phyloP scores from a whole-genome alignment of 1,140 invertebrate genomes.

The Drosophila tsacasi region DNA sequence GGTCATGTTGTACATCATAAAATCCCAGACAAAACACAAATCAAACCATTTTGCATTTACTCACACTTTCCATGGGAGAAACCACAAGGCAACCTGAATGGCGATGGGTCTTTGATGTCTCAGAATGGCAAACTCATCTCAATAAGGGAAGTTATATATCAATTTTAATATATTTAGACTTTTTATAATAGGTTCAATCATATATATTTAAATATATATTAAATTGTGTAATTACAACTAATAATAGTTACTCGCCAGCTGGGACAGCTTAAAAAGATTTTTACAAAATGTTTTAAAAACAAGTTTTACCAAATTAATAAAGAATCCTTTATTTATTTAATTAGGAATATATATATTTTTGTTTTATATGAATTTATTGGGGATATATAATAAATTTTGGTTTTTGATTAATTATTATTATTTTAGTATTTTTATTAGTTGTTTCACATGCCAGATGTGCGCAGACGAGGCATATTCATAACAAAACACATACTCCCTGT shows the following conservation, averaged over 20 bases:
- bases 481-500: not conserved
- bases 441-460: not conserved
- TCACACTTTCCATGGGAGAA: not conserved
- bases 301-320: no score
- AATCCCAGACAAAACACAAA: slow-evolving; percentile 23
- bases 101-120: slow-evolving; percentile 1
- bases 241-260: not conserved
- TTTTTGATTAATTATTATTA: no score
- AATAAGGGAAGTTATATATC: not conserved
- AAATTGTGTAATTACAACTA: no score
- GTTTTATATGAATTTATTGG: not conserved
- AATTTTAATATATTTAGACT: not conserved
- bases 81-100: not conserved
- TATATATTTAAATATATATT: not conserved
- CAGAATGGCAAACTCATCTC: not conserved
- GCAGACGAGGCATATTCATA: not conserved
- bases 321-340: no score
- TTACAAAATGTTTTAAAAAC: no score
- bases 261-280: no score
- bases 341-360: no score
- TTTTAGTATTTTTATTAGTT: not conserved
- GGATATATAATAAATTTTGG: not conserved
- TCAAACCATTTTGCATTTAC: slow-evolving; percentile 13
- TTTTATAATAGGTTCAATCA: no score
- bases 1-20: slow-evolving; percentile 16